Evolutionary conservation across 2,113 vertebrate genomes (phyloP).

Genomic region (Hyaena hyaena): DNA sequence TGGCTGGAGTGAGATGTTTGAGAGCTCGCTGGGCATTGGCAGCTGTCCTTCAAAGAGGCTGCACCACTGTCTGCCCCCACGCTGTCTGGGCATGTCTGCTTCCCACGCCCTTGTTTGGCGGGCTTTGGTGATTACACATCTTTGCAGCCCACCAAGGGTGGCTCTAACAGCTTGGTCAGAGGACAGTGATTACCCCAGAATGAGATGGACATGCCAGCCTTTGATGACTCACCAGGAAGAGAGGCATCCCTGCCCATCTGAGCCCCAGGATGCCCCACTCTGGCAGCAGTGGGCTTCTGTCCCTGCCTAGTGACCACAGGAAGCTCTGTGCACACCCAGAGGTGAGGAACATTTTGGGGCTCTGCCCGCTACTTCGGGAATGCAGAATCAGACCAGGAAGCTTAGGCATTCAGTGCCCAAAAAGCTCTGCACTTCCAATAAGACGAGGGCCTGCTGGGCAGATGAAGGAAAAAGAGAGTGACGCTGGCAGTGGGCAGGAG

Average conservation of each 20-base stretch:
- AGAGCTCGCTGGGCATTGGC: background rate
- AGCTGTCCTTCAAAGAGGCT: background rate
- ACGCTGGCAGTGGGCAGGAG: background rate
- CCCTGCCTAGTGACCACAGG: background rate
- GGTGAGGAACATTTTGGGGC: background rate
- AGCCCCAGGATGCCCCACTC: background rate
- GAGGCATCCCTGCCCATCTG: background rate
- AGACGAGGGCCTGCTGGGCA: background rate
- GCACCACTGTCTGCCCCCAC: accelerated
- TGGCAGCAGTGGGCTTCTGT: background rate
- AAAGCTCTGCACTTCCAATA: background rate
- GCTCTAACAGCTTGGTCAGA: background rate
- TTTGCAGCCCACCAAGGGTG: background rate
- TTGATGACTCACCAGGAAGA: slow-evolving; percentile 2
- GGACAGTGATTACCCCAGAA: background rate
- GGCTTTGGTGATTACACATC: background rate
- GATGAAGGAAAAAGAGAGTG: background rate
- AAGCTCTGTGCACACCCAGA: background rate
- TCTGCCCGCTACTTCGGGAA: background rate
- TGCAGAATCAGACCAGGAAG: background rate
- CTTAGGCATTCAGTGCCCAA: background rate
- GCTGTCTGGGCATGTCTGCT: background rate
- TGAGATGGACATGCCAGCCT: background rate
- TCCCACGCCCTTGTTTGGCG: background rate
- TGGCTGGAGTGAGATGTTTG: background rate